phyloP scores from a whole-genome alignment of 2,888 invertebrate species.

The Drepana falcataria region DNA sequence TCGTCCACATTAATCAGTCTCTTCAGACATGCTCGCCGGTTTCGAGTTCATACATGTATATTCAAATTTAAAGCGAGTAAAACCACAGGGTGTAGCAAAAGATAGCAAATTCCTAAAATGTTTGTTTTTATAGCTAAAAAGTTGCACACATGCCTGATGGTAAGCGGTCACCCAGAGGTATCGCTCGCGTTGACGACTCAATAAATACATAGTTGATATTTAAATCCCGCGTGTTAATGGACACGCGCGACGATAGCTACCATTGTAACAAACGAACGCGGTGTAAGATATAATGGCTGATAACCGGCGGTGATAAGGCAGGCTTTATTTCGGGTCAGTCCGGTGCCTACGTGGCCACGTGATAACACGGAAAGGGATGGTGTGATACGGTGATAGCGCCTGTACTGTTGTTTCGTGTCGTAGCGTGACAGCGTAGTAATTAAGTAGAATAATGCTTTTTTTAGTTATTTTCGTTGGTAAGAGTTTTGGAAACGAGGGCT shows the following conservation, averaged over 20 bases:
- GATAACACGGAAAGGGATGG: background rate
- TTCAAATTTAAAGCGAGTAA: too few relatives aligned
- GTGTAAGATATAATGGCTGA: slow-evolving; percentile 8
- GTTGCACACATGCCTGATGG: too few relatives aligned
- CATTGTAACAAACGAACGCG: slow-evolving; percentile 20
- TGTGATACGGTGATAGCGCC: background rate
- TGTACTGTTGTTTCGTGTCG: background rate
- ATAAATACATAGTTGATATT: background rate
- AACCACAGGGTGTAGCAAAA: too few relatives aligned
- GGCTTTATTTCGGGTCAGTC: slow-evolving; percentile 1
- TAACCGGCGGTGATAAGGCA: slow-evolving; percentile 3
- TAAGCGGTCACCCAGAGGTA: too few relatives aligned
- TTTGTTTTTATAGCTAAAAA: too few relatives aligned
- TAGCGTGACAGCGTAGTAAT: background rate
- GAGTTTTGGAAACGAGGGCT: background rate
- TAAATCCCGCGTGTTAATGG: background rate
- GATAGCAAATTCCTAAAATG: too few relatives aligned
- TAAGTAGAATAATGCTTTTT: background rate
- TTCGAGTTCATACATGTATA: too few relatives aligned
- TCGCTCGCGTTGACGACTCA: too few relatives aligned
- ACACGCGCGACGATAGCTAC: slow-evolving; percentile 8
- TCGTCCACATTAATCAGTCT: too few relatives aligned
- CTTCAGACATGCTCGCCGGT: too few relatives aligned
- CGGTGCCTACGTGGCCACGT: background rate
- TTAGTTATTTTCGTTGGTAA: background rate